These are phyloP conservation scores for Synergus gifuensis DNA, from an alignment of 2,888 invertebrate genomes.

Conservation along the genomic window DNA sequence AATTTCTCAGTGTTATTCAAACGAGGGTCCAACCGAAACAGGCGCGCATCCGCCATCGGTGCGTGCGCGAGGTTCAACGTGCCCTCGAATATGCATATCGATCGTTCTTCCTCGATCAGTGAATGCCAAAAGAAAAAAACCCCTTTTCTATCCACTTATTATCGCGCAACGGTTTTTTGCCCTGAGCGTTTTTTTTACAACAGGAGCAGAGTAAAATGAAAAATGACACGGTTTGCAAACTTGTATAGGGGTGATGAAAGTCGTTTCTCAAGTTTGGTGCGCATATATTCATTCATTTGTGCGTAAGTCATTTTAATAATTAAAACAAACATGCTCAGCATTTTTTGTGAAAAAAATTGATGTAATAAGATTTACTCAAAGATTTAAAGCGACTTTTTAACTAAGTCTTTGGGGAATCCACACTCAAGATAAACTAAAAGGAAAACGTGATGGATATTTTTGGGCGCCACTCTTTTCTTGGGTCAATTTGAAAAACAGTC, in stretches of 20 bases:
- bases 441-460: no score
- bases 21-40: conserved; percentile 73
- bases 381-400: no score
- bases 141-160: conserved; percentile 58
- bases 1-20: conserved; percentile 77
- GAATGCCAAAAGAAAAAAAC: conserved; percentile 61
- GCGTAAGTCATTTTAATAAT: not conserved
- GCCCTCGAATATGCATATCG: conserved; percentile 73
- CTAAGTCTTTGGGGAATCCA: no score
- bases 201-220: conserved; percentile 19
- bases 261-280: not conserved
- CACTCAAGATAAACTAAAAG: no score
- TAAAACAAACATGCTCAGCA: conserved; percentile 6
- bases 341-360: not conserved
- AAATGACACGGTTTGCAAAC: conserved; percentile 20
- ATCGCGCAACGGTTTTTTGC: conserved; percentile 67
- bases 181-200: conserved; percentile 44
- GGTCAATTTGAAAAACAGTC: no score
- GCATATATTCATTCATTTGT: not conserved
- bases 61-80: conserved; percentile 43
- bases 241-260: conserved; percentile 9
- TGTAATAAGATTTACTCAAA: no score
- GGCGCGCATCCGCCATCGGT: conserved; percentile 56
- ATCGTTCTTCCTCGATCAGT: conserved; percentile 73
- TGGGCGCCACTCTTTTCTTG: no score